Percentiles rank a stretch among this genome's conserved stretches.
phyloP scores from a whole-genome alignment of 2,888 invertebrate genomes.

The Mamestra brassicae region DNA sequence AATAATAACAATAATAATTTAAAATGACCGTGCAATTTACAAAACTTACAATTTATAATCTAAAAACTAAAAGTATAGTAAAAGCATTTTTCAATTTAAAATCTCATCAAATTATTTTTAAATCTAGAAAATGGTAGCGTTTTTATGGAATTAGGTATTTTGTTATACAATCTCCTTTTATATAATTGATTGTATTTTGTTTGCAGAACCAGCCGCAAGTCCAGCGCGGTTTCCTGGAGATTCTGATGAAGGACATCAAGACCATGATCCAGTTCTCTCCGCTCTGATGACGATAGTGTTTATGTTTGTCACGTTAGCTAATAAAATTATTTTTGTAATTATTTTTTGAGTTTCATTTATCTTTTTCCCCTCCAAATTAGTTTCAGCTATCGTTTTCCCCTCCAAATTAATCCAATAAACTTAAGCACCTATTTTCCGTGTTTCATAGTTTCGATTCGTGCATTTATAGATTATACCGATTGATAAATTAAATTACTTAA shows the following conservation, averaged over 20 bases:
- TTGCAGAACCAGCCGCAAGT: slow-evolving; percentile 90
- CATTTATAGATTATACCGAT: no score
- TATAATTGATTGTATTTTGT: slow-evolving; percentile 19
- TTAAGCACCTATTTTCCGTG: not conserved
- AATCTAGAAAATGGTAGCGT: no score
- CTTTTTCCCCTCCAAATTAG: not conserved
- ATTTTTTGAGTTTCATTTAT: not conserved
- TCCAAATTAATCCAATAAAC: not conserved
- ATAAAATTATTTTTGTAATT: slow-evolving; percentile 65
- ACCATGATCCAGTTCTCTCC: slow-evolving; percentile 95
- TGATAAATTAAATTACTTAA: no score
- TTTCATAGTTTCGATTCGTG: not conserved
- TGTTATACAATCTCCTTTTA: no score
- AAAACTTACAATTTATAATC: no score
- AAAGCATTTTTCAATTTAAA: no score
- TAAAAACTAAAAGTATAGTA: no score
- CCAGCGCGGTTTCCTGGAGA: slow-evolving; percentile 94
- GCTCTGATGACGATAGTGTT: slow-evolving; percentile 71
- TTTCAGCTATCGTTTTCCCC: not conserved
- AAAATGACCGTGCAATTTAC: no score
- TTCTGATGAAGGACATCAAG: slow-evolving; percentile 94
- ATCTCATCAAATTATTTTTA: no score
- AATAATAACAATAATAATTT: no score
- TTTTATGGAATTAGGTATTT: no score
- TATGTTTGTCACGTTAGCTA: slow-evolving; percentile 49